Percentiles rank a stretch among this genome's conserved stretches.
Conservation (phyloP, 2,113 vertebrate species). For the Tenebrosternarchus preto region DNA sequence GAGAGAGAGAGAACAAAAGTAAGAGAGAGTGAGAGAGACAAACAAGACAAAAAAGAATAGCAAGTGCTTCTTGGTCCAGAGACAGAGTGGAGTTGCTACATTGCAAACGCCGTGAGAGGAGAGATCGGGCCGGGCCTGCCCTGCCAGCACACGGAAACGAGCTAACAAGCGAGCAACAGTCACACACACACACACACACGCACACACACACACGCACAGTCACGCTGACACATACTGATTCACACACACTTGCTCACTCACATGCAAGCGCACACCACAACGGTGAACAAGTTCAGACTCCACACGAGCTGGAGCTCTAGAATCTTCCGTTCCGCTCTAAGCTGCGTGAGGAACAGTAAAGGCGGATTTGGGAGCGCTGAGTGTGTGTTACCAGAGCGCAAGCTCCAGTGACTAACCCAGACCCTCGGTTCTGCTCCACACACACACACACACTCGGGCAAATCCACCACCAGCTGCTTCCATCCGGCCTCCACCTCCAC, state of each 20-base stretch:
- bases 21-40: background rate
- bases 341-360: background rate
- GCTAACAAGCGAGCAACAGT: background rate
- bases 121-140: background rate
- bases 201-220: constrained; percentile 1
- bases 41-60: background rate
- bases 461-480: constrained; percentile 42
- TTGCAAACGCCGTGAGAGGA: background rate
- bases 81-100: background rate
- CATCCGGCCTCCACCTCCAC: constrained; percentile 6
- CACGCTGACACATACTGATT: background rate
- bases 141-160: background rate
- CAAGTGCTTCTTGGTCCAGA: background rate
- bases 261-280: background rate
- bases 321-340: background rate
- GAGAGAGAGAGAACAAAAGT: background rate
- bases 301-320: background rate
- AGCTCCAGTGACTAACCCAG: background rate
- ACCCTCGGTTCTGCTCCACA: constrained; percentile 50
- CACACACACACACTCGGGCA: constrained; percentile 66
- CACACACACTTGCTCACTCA: background rate
- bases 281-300: background rate
- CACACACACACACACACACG: constrained; percentile 11
- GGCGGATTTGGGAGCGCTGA: background rate
- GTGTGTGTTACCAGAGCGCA: background rate